phyloP scores from a whole-genome alignment of 2,113 vertebrate genomes.

The Talpa occidentalis region DNA sequence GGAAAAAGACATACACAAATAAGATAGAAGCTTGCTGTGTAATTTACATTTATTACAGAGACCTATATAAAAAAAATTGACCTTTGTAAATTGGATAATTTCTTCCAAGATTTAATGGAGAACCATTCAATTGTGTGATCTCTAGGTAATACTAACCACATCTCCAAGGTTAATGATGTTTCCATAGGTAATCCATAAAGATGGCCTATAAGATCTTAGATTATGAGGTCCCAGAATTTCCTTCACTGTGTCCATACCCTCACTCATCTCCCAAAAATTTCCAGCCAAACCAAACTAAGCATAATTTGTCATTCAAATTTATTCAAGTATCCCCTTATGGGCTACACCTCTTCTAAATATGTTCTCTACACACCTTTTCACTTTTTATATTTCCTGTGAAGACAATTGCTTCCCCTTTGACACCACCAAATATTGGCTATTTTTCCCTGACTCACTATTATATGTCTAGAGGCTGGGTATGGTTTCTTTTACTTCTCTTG shows the following conservation, averaged over 20 bases:
- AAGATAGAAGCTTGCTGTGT: not conserved
- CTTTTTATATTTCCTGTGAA: not conserved
- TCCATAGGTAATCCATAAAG: not conserved
- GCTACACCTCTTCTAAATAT: not conserved
- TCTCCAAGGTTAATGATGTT: not conserved
- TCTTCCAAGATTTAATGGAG: not conserved
- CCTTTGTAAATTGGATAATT: not conserved
- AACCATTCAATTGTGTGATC: not conserved
- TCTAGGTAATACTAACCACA: no score
- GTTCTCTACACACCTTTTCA: fast-evolving
- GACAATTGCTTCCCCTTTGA: fast-evolving
- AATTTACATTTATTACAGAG: not conserved
- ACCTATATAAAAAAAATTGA: not conserved
- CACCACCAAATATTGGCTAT: not conserved
- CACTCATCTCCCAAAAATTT: not conserved
- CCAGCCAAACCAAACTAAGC: not conserved
- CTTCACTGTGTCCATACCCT: not conserved
- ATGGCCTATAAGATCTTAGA: not conserved
- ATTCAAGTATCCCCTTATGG: not conserved
- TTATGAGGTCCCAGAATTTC: not conserved
- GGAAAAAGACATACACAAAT: not conserved
- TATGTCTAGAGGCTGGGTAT: not conserved
- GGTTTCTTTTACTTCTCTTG: not conserved
- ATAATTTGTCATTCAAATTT: not conserved
- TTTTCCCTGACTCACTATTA: not conserved